Base-by-base conservation (phyloP, 2,888 invertebrate species). In the Gnatocerus cornutus region DNA sequence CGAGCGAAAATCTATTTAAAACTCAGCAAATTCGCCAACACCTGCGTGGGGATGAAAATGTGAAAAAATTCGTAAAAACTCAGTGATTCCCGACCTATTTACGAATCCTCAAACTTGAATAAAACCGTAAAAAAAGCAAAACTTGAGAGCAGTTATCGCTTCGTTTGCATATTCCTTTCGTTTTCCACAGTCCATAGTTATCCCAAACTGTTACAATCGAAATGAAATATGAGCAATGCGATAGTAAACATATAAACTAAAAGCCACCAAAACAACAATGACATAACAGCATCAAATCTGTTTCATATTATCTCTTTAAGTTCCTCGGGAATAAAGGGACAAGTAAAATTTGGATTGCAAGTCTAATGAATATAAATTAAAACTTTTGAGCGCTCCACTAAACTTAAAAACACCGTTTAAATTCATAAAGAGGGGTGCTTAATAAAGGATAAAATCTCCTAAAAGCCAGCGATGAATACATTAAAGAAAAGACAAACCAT, bases 401-500 rank as follows among this genome's bases (percentile, higher is more conserved):
- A 7, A 46, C 6, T 46, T 29, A 61, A 13, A 61, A 10, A 46
- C 46, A 46, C 29, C 6, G 43, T 56, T 52, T 29, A 46, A 48
- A 50, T 50, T 50, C 30, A 50, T 27, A 12, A 48, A 89, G 88
- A 4, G 84, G 46, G 46, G 46, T 46, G 46, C 21, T 46, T 46
- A 46, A 46, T 46, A 46, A 16, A 7, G 50, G 30, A 50, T 48
- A 48, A 50, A 41, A 13, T n/a, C 41, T n/a, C n/a, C 12, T 13
- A 41, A 41, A 41, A n/a, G n/a, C 1, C 12, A 1, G 10, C 41
- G n/a, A 12, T 41, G 41, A 41, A 41, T 41, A 12, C n/a, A 41
- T 41, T 41, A 43, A 13, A 10, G 12, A 9, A 43, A 27, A 48
- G 27, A 10, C 37, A 9, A 14, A 94, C 94, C 86, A 94, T 90